phyloP scores from a whole-genome alignment of 2,888 invertebrate species.

The Clanis bilineata region DNA sequence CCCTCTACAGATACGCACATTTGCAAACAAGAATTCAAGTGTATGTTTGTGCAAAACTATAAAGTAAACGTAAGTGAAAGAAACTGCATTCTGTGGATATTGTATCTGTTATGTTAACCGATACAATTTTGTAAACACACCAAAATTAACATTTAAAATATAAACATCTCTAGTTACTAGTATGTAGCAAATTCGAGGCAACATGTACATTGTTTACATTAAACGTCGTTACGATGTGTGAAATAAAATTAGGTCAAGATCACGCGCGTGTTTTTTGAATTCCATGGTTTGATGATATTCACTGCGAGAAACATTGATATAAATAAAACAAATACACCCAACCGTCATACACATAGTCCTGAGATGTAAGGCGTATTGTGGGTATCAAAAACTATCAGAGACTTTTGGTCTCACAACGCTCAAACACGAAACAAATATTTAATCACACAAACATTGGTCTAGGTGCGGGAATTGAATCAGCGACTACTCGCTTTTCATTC shows the following conservation, averaged over 20 bases:
- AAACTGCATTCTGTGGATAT: background rate
- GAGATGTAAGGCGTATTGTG: too few species aligned
- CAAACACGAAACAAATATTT: too few species aligned
- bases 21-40: background rate
- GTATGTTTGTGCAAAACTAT: background rate
- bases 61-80: background rate
- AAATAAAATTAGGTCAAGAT: conserved; percentile 38
- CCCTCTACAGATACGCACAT: background rate
- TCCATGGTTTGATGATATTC: background rate
- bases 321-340: too few species aligned
- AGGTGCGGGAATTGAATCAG: too few species aligned
- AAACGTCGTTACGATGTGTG: conserved; percentile 16
- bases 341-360: too few species aligned
- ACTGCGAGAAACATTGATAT: background rate
- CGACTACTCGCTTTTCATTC: too few species aligned
- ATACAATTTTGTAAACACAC: conserved; percentile 21
- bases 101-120: conserved; percentile 14
- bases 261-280: conserved; percentile 11
- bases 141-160: conserved; percentile 22
- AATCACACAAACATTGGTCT: too few species aligned
- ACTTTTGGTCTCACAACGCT: too few species aligned
- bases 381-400: too few species aligned
- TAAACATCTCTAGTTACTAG: conserved; percentile 27
- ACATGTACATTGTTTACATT: background rate
- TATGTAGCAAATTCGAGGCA: conserved; percentile 18